Evolutionary conservation across 2,888 invertebrate species (phyloP).

Genomic region (Zaprionus bogoriensis): DNA sequence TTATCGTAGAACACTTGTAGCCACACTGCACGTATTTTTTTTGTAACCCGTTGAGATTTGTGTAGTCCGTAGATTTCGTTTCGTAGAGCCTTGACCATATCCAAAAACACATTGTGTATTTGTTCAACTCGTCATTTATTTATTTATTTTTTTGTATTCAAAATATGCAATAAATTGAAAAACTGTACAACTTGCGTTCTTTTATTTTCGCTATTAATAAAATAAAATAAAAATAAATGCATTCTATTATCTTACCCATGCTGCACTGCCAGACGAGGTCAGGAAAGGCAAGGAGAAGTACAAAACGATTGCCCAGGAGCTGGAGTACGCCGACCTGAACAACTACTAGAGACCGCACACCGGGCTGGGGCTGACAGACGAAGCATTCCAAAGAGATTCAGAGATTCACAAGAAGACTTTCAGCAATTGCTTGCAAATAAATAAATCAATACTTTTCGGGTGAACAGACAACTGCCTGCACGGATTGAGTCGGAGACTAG

Average conservation of each 20-base stretch:
- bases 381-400: constrained; percentile 48
- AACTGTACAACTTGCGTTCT: constrained; percentile 29
- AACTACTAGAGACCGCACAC: constrained; percentile 84
- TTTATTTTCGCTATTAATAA: no score
- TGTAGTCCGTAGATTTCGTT: constrained; percentile 48
- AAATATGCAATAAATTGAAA: constrained; percentile 67
- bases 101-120: constrained; percentile 70
- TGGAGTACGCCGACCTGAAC: constrained; percentile 96
- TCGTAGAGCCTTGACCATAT: constrained; percentile 39
- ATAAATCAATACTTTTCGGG: constrained; percentile 9
- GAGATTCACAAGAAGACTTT: constrained; percentile 41
- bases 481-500: no score
- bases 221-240: no score
- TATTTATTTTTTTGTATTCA: constrained; percentile 60
- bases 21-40: constrained; percentile 42
- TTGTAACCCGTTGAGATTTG: constrained; percentile 38
- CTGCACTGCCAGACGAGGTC: constrained; percentile 96
- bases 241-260: no score
- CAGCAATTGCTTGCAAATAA: constrained; percentile 42
- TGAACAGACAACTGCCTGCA: constrained; percentile 41
- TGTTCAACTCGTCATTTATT: constrained; percentile 74
- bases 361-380: constrained; percentile 53
- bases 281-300: constrained; percentile 97
- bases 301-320: constrained; percentile 98
- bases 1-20: constrained; percentile 59